Conservation (phyloP, 1,140 invertebrate genomes). For the Anastrepha ludens region DNA sequence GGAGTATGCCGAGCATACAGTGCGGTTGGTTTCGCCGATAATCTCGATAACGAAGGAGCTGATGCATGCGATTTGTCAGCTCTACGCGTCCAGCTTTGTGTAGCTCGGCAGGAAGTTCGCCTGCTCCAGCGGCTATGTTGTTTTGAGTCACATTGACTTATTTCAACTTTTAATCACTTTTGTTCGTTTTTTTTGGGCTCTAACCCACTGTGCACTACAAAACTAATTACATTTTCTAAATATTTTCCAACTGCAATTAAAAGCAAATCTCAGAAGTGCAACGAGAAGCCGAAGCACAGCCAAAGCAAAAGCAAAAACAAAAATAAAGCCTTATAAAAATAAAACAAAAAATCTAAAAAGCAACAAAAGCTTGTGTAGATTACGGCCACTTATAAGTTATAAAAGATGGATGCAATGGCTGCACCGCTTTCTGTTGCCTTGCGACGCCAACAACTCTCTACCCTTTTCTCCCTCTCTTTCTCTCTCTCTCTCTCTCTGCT, state of each 20-base stretch:
- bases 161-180: no score
- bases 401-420: not conserved
- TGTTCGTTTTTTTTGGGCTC: no score
- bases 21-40: no score
- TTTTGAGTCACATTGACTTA: no score
- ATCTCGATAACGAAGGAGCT: no score
- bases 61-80: no score
- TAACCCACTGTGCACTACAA: no score
- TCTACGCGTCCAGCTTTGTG: no score
- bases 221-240: slow-evolving; percentile 40
- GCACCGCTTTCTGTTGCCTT: not conserved
- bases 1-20: no score
- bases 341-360: not conserved
- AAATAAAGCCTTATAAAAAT: not conserved
- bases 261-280: slow-evolving; percentile 2
- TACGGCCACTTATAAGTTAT: slow-evolving; percentile 4
- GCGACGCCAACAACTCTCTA: not conserved
- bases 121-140: no score
- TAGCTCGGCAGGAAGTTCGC: no score
- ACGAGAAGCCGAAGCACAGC: not conserved
- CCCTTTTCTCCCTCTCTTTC: not conserved
- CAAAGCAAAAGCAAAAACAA: not conserved
- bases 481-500: not conserved
- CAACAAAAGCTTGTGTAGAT: not conserved
- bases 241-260: slow-evolving; percentile 29